A percentile compares a stretch with the other conserved stretches of the same genome.
Evolutionary conservation across 2,113 vertebrate genomes (phyloP).

Genomic region (Myrmophylax atrothorax): DNA sequence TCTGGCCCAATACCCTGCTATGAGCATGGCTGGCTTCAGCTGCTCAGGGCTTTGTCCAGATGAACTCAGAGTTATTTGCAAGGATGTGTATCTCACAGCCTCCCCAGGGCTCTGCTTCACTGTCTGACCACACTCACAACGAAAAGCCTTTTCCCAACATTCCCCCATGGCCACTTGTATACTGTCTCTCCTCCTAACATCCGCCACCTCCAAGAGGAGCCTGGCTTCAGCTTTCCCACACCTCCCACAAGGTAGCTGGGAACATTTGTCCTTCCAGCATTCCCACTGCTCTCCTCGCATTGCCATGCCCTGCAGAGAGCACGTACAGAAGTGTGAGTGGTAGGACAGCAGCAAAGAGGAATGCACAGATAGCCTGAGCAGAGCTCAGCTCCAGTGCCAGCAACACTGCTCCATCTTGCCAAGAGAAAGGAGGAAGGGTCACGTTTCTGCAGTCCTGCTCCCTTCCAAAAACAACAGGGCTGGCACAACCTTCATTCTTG

Average conservation of each 20-base stretch:
- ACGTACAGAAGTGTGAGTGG: rapidly evolving
- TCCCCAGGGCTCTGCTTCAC: background rate
- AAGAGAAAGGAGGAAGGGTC: background rate
- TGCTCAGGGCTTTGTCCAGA: background rate
- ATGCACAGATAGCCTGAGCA: background rate
- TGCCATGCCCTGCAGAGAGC: background rate
- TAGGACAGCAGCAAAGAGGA: background rate
- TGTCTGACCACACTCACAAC: background rate
- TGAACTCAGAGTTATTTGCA: background rate
- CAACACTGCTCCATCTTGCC: background rate
- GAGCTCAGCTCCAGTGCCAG: background rate
- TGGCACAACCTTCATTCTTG: background rate
- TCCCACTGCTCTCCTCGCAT: background rate
- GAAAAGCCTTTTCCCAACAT: background rate
- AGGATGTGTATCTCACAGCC: background rate
- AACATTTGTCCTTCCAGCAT: background rate
- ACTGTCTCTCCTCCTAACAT: background rate
- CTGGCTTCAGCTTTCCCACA: background rate
- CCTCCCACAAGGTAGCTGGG: background rate
- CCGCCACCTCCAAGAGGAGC: background rate
- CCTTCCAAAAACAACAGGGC: background rate
- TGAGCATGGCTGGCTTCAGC: background rate
- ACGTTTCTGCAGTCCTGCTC: background rate
- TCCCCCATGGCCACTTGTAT: background rate
- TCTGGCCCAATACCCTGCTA: background rate